Percentiles rank a stretch among this genome's conserved stretches.
phyloP scores from a whole-genome alignment of 2,797 vertebrate species.

The Orestias chungarensis region DNA sequence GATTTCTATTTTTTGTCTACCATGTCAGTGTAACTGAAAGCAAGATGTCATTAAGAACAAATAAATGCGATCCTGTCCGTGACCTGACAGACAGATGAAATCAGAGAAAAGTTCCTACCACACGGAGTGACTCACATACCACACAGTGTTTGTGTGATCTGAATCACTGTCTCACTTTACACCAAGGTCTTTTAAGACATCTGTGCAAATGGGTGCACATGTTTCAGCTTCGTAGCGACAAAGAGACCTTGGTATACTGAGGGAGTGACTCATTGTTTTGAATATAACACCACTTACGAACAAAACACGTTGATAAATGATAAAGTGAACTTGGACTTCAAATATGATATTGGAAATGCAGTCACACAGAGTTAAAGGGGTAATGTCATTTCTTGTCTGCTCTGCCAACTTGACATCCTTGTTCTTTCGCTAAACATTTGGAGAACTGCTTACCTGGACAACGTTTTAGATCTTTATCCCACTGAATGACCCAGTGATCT shows the following conservation, averaged over 20 bases:
- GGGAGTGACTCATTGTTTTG: not conserved
- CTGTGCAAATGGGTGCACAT: not conserved
- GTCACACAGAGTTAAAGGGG: no score
- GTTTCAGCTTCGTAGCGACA: constrained; percentile 4
- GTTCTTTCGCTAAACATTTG: no score
- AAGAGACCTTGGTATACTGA: not conserved
- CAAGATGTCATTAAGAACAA: not conserved
- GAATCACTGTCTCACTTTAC: constrained; percentile 11
- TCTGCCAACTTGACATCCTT: no score
- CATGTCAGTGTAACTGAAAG: not conserved
- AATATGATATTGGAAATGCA: not conserved
- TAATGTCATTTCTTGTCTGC: no score
- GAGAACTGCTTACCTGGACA: no score
- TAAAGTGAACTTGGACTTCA: not conserved
- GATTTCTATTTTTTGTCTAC: not conserved
- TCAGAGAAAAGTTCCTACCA: not conserved
- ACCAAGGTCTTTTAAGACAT: constrained; percentile 10
- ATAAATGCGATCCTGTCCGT: not conserved
- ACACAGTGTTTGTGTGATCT: not conserved
- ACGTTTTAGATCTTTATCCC: no score
- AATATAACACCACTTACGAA: not conserved
- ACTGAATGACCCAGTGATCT: no score
- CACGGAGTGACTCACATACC: constrained; percentile 7
- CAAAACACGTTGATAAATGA: not conserved
- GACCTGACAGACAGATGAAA: not conserved